A percentile compares a stretch with the other conserved stretches of the same genome.
Conservation (phyloP, 2,113 vertebrate genomes). For the Sceloporus undulatus region DNA sequence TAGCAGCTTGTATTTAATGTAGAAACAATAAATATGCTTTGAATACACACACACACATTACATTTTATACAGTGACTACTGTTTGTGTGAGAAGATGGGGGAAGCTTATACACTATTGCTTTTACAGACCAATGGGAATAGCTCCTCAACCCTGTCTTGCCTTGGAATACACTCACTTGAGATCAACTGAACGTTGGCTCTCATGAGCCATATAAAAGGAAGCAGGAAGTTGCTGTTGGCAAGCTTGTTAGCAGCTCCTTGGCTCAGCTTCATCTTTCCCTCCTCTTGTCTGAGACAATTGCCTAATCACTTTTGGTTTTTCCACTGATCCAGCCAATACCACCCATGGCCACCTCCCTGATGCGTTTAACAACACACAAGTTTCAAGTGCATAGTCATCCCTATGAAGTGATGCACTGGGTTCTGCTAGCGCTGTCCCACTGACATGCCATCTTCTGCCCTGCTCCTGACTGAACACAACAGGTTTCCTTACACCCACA, state of each 20-base stretch:
- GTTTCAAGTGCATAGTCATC: neutral
- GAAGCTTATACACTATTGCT: neutral
- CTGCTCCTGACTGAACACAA: neutral
- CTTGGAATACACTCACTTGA: neutral
- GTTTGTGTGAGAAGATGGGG: neutral
- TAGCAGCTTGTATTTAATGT: conserved; percentile 21
- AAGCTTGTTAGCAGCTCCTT: neutral
- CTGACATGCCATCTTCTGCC: neutral
- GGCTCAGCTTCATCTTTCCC: neutral
- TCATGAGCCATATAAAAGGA: neutral
- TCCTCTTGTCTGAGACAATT: too few relatives aligned
- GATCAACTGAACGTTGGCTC: neutral
- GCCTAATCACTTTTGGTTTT: neutral
- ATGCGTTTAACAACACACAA: neutral
- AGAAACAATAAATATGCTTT: neutral
- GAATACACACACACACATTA: neutral
- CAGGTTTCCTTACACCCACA: neutral
- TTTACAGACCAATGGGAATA: neutral
- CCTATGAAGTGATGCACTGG: neutral
- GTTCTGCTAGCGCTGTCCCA: neutral
- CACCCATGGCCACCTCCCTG: neutral
- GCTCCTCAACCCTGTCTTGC: neutral
- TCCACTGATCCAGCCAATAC: neutral
- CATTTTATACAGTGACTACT: neutral
- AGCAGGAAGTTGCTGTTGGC: neutral